Conservation (phyloP, 2,113 vertebrate species). For the Sorex araneus region DNA sequence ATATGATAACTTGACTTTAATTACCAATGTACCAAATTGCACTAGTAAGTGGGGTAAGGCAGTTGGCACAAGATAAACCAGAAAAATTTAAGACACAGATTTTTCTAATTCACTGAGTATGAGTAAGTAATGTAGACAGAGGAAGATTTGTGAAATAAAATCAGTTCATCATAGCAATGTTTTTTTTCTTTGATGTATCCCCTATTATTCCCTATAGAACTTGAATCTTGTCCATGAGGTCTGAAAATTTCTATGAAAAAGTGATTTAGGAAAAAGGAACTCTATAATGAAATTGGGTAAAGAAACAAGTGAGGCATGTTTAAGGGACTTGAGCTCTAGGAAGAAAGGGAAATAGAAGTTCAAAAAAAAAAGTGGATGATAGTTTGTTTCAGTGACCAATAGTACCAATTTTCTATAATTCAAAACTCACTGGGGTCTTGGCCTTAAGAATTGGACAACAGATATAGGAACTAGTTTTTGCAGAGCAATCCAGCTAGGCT, state of each 20-base stretch:
- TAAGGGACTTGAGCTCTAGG: background rate
- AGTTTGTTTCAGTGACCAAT: background rate
- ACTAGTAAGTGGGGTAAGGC: background rate
- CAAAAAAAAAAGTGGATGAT: background rate
- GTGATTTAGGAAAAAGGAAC: background rate
- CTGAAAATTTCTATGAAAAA: background rate
- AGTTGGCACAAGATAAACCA: background rate
- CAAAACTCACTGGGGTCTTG: background rate
- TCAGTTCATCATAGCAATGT: background rate
- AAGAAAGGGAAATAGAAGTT: background rate
- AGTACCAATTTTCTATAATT: fast-evolving
- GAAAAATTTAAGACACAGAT: background rate
- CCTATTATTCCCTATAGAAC: too few species aligned
- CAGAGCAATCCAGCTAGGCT: background rate
- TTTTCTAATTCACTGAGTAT: background rate
- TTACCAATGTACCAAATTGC: background rate
- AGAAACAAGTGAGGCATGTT: background rate
- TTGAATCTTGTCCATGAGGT: background rate
- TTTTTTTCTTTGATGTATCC: too few species aligned
- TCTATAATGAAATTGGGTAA: background rate
- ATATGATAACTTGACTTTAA: background rate
- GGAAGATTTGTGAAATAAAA: background rate
- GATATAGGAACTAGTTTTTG: background rate
- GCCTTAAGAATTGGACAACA: background rate
- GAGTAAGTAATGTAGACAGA: background rate